Evolutionary conservation across 1,140 invertebrate species (phyloP), one percentile per base, ranked within the genome.

Genomic region (Aphaenogaster rudis): DNA sequence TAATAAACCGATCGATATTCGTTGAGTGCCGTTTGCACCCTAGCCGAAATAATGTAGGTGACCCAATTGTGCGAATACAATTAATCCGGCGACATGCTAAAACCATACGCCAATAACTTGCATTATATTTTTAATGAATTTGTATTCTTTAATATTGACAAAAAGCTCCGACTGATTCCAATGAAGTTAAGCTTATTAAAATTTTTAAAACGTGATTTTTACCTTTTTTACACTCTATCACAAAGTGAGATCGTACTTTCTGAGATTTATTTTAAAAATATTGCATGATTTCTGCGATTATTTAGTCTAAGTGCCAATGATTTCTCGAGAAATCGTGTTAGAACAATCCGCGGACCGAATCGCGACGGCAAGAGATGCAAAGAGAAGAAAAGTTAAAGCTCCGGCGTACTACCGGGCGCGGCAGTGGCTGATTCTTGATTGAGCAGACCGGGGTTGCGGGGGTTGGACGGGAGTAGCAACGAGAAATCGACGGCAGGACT

Each of bases 401-500:
- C 61, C 66, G 54, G 50, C 36, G 64, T 42, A 69, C 39, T 63
- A 72, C 39, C 89, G 88, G 76, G 88, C 74, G 86, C 86, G 86
- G 88, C 88, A 90, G 88, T 82, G 89, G 87, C 88, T 90, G 92
- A 91, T 93, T 88, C 91, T 93, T 91, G 92, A 93, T 93, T 93
- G 93, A 89, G 79, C 72, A 88, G 87, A 91, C 88, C 86, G 82
- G 15, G 39, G 59, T 36, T 21, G 69, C 52, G 45, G 80, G 63
- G 57, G n/a, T 45, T 5, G 69, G 80, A 15, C 28, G 66, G 80
- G 52, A n/a, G 90, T 61, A 81, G 91, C 90, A 89, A 78, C 91
- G 92, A 91, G 93, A 93, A 92, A 93, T 93, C 92, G 92, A 93
- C 91, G 93, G 92, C 93, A 93, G 92, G 92, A 93, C 92, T 92